Evolutionary conservation across 2,797 vertebrate genomes (phyloP), one percentile per base, ranked within the genome.

Genomic region (Chrosomus eos): DNA sequence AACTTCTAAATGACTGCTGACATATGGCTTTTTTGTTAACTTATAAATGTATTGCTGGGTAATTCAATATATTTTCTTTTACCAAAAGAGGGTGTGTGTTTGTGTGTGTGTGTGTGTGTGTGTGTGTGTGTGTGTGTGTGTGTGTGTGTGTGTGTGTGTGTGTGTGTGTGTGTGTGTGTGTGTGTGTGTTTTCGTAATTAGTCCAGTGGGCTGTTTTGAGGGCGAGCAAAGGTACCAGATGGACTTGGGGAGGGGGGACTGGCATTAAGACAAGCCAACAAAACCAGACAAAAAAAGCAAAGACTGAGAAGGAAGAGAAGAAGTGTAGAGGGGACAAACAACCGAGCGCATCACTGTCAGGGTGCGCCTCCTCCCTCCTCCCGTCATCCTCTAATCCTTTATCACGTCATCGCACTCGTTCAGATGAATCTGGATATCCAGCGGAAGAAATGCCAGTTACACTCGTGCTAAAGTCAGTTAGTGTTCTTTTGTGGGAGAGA

Each of bases 201-300:
- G 95, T 93, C 94, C 94, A 92, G 92, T 88, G 88, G 92, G 93
- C 93, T 88, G 89, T 94, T 95, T 92, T 93, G 91, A 87, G 90
- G 91, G 91, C 89, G 92, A 90, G 93, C 93, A 93, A 93, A 95
- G 92, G 92, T 94, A 95, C 92, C 95, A 96, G 95, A 96, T 96
- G 95, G 95, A 95, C 95, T 91, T 91, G 88, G 90, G 91, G 90
- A 94, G 92, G 94, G 94, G 92, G 90, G 91, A 74, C 62, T 86
- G 87, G 87, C 81, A 72, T 90, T 91, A 81, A 90, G 88, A 92
- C 89, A 92, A 89, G 86, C 86, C 88, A 93, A 91, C 82, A 92
- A 91, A 92, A 16, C 85, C 70, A 87, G 80, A 86, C 6, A 36
- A 36, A 36, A 36, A 83, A 86, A 88, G 79, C 89, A 51, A 88